Base-by-base conservation (phyloP, 2,888 invertebrate species). In the Acleris holmiana region DNA sequence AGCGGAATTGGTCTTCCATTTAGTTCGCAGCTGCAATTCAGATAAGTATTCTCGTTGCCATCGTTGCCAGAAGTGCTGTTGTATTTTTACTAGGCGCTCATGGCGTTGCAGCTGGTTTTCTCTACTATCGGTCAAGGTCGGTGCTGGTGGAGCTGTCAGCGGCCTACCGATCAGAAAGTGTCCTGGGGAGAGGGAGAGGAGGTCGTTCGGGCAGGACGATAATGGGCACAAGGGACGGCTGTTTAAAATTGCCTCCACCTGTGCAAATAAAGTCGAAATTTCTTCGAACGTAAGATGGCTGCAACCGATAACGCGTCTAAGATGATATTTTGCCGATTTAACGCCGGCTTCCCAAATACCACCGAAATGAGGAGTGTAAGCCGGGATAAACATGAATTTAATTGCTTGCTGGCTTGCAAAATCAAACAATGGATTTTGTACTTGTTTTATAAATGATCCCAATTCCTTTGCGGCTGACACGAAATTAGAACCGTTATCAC, bases 1-100 rank as follows among this genome's bases (percentile, higher is more conserved):
- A 0, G 49, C 25, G 4, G 7, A 15, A 25, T 15, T 50, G 10
- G 4, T 6, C 5, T 13, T 41, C 56, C 57, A 63, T 35, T 57
- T 60, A n/a, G 50, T 50, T 29, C 50, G 25, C n/a, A 17, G 35
- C 35, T 72, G 73, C 0, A 74, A 48, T 25, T 62, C 50, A 8
- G 56, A 21, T 4, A 56, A 2, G 25, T 62, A 62, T 56, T 50
- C 49, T 13, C 50, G 50, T 6, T 49, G 49, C 56, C 62, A 56
- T 6, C 44, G 15, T 3, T 13, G 17, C 50, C 56, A 21, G 3
- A 21, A 21, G 3, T 21, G 21, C 21, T 21, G 21, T 3, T 21
- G 21, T 21, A 21, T 21, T 21, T 21, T 21, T 21, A 2, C 21
- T 3, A 21, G 21, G 3, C 21, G 21, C 3, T 21, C 21, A 3